A percentile compares a stretch with the other conserved stretches of the same genome.
Evolutionary conservation across 2,888 invertebrate species (phyloP).

Genomic region (Agapostemon virescens): DNA sequence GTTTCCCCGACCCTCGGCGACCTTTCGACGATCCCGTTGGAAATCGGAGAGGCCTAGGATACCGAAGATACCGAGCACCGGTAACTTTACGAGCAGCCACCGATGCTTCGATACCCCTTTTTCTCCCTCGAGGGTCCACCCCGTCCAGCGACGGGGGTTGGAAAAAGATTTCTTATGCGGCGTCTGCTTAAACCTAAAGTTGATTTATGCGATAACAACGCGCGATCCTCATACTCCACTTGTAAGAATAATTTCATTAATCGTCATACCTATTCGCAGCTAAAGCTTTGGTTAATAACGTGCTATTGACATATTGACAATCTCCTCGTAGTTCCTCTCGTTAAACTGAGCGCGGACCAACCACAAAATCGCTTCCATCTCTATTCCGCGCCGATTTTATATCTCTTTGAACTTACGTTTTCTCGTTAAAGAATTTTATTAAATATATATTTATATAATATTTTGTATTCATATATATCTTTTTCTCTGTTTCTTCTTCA

Average conservation of each 20-base stretch:
- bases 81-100: neutral
- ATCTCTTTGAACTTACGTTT: slow-evolving; percentile 55
- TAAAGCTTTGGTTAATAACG: slow-evolving; percentile 67
- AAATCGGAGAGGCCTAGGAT: neutral
- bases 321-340: slow-evolving; percentile 48
- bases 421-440: slow-evolving; percentile 56
- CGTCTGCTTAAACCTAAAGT: slow-evolving; percentile 52
- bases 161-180: slow-evolving; percentile 41
- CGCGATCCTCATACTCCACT: slow-evolving; percentile 18
- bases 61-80: neutral
- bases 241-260: slow-evolving; percentile 67
- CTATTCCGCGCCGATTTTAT: slow-evolving; percentile 50
- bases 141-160: slow-evolving; percentile 10
- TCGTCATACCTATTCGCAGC: slow-evolving; percentile 50
- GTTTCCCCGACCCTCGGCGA: slow-evolving; percentile 15
- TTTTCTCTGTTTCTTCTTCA: slow-evolving; percentile 43
- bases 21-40: neutral
- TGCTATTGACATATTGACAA: slow-evolving; percentile 63
- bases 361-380: slow-evolving; percentile 40
- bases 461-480: slow-evolving; percentile 52
- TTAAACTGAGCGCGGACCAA: slow-evolving; percentile 38
- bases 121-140: neutral
- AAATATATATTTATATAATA: slow-evolving; percentile 57
- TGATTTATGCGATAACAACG: slow-evolving; percentile 49
- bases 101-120: neutral